phyloP scores from a whole-genome alignment of 2,888 invertebrate genomes.

The Physocephala rufipes region DNA sequence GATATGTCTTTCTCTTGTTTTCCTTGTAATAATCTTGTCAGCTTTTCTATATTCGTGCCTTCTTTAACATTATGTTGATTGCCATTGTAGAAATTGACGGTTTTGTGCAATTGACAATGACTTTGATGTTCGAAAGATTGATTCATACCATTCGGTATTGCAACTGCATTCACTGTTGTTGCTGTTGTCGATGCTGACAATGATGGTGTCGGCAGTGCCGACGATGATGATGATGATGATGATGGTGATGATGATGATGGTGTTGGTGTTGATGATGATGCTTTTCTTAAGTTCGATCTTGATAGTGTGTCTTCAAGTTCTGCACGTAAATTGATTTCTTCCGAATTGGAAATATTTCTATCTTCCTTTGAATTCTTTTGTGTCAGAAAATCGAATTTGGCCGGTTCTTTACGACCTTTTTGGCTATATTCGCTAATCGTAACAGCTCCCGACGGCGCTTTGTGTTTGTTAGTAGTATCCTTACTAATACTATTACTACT shows the following conservation, averaged over 20 bases:
- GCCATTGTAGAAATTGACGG: slow-evolving; percentile 22
- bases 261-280: background rate
- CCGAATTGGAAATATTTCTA: background rate
- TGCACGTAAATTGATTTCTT: slow-evolving; percentile 72
- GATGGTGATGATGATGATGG: slow-evolving; percentile 8
- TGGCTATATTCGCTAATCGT: slow-evolving; percentile 75
- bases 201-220: too few relatives aligned
- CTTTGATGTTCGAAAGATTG: slow-evolving; percentile 44
- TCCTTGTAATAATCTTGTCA: slow-evolving; percentile 47
- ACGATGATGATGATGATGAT: too few relatives aligned
- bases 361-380: slow-evolving; percentile 36
- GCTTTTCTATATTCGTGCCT: slow-evolving; percentile 48
- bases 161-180: too few relatives aligned
- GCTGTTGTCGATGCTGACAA: too few relatives aligned
- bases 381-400: slow-evolving; percentile 75
- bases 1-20: slow-evolving; percentile 35
- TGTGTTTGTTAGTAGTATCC: slow-evolving; percentile 67
- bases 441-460: slow-evolving; percentile 72
- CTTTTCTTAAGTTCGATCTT: slow-evolving; percentile 78
- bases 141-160: background rate
- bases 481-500: slow-evolving; percentile 54
- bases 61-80: slow-evolving; percentile 21
- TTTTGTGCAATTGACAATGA: slow-evolving; percentile 44
- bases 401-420: slow-evolving; percentile 72
- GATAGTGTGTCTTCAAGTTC: slow-evolving; percentile 80